Evolutionary conservation across 2,888 invertebrate genomes (phyloP).

Genomic region (Diadegma fenestrale): DNA sequence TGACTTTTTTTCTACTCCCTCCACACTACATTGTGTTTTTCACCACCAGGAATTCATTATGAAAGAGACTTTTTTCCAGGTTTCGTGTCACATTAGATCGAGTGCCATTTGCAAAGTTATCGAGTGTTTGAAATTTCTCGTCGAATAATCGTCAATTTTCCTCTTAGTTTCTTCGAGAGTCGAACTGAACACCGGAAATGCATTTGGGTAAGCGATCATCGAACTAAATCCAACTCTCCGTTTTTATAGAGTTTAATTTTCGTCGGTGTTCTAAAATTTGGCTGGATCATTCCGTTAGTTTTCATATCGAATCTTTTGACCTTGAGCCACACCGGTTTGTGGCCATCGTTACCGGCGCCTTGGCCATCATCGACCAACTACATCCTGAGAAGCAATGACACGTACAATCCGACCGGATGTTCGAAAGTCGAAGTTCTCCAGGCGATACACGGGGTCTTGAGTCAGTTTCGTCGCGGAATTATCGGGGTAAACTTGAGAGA

Average conservation of each 20-base stretch:
- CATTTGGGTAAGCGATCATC: not conserved
- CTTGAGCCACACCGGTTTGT: not conserved
- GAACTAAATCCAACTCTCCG: not conserved
- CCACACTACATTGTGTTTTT: not conserved
- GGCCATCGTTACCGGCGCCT: too few relatives aligned
- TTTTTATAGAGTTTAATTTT: slow-evolving; percentile 83
- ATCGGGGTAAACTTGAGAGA: too few relatives aligned
- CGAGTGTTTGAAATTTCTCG: not conserved
- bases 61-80: not conserved
- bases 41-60: not conserved
- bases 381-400: too few relatives aligned
- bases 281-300: not conserved
- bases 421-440: too few relatives aligned
- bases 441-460: too few relatives aligned
- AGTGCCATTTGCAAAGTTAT: not conserved
- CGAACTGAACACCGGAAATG: not conserved
- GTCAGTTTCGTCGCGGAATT: too few relatives aligned
- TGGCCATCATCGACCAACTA: too few relatives aligned
- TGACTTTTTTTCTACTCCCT: not conserved
- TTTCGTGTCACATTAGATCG: not conserved
- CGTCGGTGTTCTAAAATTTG: not conserved
- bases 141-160: not conserved
- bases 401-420: too few relatives aligned
- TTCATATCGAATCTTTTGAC: not conserved
- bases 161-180: not conserved